Base-by-base conservation (phyloP, 2,888 invertebrate genomes). In the Hylaea fasciaria region DNA sequence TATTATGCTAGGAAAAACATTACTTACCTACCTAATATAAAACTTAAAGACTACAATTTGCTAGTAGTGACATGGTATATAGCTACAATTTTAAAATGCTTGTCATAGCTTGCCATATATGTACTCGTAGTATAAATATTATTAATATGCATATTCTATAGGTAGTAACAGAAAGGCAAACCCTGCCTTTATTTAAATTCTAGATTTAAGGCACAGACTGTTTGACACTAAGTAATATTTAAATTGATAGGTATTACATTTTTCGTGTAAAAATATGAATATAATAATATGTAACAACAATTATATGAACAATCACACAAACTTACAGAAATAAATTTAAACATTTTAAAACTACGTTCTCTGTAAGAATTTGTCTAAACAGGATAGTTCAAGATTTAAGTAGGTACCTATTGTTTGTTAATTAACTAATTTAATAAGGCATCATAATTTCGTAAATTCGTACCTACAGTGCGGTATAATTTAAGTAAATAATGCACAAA, bases 1-100 rank as follows among this genome's bases (percentile, higher is more conserved):
- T 87, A 87, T 85, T 87, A 87, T 82, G 83, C 82, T 86, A 85
- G 58, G 73, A 73, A 73, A 74, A 50, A 22, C 50, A 64, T 46
- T 60, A 43, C 35, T 32, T 32, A 16, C 1, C 68, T 69, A 70
- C 62, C 64, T 72, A 69, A 66, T 69, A 68, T 28, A 72, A 75
- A 73, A 74, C 65, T 72, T 76, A 72, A 32, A 9, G 10, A 32
- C 32, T 32, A 78, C 68, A 67, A 60, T 69, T 74, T 69, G 14
- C 70, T 73, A 68, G 72, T 73, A 75, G 73, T 77, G 79, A 77
- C 76, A 71, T 72, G 71, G 68, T 71, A 73, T 65, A 68, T 69
- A 66, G 71, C 68, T 70, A 57, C 37, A 46, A 51, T 44, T 46
- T 37, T n/a, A 32, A 41, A 45, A 47, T 29, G 54, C 37, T 54